Percentiles rank a stretch among this genome's conserved stretches.
phyloP scores from a whole-genome alignment of 35 echinoderm and acorn worm genomes.

The Apostichopus californicus region DNA sequence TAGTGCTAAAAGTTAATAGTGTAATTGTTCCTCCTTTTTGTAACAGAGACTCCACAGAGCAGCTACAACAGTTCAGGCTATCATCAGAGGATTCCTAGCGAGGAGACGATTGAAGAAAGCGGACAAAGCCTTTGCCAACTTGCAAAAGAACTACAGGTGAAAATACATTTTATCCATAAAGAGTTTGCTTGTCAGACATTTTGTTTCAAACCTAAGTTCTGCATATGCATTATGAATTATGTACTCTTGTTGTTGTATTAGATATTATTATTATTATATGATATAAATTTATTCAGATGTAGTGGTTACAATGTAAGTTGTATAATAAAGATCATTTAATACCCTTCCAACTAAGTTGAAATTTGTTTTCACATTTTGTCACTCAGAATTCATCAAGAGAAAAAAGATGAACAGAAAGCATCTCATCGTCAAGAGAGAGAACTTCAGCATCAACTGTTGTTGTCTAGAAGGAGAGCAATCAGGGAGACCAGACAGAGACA shows the following conservation, averaged over 20 bases:
- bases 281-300: too few species aligned
- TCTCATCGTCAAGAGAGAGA: conserved; percentile 71
- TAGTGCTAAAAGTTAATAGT: background rate
- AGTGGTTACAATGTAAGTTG: too few species aligned
- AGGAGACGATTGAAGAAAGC: conserved; percentile 88
- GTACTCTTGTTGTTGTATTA: too few species aligned
- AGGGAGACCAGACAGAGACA: conserved; percentile 93
- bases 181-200: too few species aligned
- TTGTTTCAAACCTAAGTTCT: too few species aligned
- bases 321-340: too few species aligned
- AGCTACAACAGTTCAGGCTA: conserved; percentile 89
- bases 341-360: too few species aligned
- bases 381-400: conserved; percentile 73
- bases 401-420: conserved; percentile 57
- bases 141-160: conserved; percentile 95
- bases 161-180: background rate
- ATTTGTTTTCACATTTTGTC: background rate
- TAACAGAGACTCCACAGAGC: conserved; percentile 88
- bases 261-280: too few species aligned
- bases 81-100: conserved; percentile 77
- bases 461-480: conserved; percentile 80
- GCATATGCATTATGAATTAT: too few species aligned
- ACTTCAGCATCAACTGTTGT: conserved; percentile 88
- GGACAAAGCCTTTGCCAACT: conserved; percentile 72
- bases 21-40: background rate